These are phyloP conservation scores for Eidolon dupreanum DNA, from an alignment of 2,797 vertebrate species.

Conservation along the genomic window DNA sequence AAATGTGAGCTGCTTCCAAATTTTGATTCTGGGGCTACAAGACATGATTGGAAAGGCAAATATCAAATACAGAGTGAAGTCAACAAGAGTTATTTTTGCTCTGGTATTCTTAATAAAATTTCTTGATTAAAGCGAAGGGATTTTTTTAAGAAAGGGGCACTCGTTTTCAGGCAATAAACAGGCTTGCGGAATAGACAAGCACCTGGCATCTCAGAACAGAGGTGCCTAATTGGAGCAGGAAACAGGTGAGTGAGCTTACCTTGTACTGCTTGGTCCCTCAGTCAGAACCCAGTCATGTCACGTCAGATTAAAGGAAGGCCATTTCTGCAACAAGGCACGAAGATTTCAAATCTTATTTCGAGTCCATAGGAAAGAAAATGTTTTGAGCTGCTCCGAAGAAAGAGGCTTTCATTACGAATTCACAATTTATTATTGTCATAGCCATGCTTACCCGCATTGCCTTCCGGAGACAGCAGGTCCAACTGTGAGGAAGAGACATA, in stretches of 20 bases:
- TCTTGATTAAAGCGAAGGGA: slow-evolving; percentile 32
- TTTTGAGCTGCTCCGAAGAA: background rate
- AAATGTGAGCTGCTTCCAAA: slow-evolving; percentile 9
- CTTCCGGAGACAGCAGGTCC: background rate
- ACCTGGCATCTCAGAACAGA: slow-evolving; percentile 46
- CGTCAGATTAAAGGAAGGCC: background rate
- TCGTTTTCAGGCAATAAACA: slow-evolving; percentile 51
- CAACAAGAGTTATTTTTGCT: slow-evolving; percentile 13
- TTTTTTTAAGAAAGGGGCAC: background rate
- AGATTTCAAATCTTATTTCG: background rate
- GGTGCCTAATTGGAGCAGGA: background rate
- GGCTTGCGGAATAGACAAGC: background rate
- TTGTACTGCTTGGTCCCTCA: background rate
- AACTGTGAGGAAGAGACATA: background rate
- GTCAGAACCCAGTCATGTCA: background rate
- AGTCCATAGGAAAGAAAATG: background rate
- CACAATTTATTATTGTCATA: background rate
- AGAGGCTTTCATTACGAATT: background rate
- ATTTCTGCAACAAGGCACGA: background rate
- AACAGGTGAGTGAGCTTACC: slow-evolving; percentile 1
- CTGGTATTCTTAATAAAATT: slow-evolving; percentile 4
- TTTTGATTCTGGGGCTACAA: slow-evolving; percentile 28
- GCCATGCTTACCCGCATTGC: background rate
- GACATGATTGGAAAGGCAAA: background rate
- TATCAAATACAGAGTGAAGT: background rate